Conservation (phyloP, 2,113 vertebrate species). For the Mobula hypostoma region DNA sequence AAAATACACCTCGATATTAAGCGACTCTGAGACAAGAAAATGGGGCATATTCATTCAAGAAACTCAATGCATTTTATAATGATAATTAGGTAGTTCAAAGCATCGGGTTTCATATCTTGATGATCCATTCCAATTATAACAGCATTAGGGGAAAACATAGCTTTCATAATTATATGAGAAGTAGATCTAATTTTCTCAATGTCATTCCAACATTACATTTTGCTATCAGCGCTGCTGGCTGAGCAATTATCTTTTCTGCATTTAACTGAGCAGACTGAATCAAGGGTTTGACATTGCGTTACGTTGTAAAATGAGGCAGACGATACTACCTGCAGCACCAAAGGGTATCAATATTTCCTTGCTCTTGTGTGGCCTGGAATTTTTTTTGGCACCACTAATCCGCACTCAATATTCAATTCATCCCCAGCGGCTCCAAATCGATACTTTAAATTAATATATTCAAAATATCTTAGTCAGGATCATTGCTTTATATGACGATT, state of each 20-base stretch:
- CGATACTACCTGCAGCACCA: neutral
- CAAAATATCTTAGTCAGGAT: slow-evolving; percentile 61
- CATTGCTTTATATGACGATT: slow-evolving; percentile 63
- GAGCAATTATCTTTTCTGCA: slow-evolving; percentile 64
- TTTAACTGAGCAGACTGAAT: slow-evolving; percentile 51
- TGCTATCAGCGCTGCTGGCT: slow-evolving; percentile 58
- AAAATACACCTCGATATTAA: slow-evolving; percentile 43
- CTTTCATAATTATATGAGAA: slow-evolving; percentile 69
- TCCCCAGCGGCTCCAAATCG: slow-evolving; percentile 47
- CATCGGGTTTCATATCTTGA: slow-evolving; percentile 62
- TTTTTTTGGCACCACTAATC: slow-evolving; percentile 46
- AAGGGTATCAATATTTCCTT: neutral
- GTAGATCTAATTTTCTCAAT: slow-evolving; percentile 75
- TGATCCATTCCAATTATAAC: slow-evolving; percentile 70
- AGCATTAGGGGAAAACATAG: slow-evolving; percentile 62
- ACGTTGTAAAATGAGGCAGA: slow-evolving; percentile 44
- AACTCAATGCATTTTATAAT: slow-evolving; percentile 56
- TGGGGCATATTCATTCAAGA: slow-evolving; percentile 54
- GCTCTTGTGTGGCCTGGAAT: neutral
- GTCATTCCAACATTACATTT: slow-evolving; percentile 71
- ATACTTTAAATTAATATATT: slow-evolving; percentile 58
- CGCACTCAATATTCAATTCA: slow-evolving; percentile 56
- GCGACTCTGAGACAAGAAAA: slow-evolving; percentile 43
- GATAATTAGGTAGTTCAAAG: slow-evolving; percentile 66
- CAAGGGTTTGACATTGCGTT: slow-evolving; percentile 52